Evolutionary conservation across 2,888 invertebrate genomes (phyloP), one percentile per base, ranked within the genome.

Genomic region (Drosophila lutescens): DNA sequence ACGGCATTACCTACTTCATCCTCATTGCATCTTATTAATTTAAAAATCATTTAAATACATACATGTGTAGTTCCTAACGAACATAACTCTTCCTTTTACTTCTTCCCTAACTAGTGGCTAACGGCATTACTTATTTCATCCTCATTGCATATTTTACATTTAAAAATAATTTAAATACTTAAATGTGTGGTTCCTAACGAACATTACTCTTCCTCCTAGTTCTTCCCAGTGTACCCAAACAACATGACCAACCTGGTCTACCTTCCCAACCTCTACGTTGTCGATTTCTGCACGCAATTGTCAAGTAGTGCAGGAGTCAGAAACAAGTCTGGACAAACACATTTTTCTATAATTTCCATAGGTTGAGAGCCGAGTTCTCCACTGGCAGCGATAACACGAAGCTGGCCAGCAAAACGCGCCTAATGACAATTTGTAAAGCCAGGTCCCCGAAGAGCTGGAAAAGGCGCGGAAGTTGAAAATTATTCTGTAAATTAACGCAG

Each of bases 281-380:
- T 66, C 56, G 83, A 53, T 86, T 74, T 74, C 86, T 77, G 89
- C 86, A 88, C 89, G 86, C 88, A 89, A 89, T 86, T 89, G 79
- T 89, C 88, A 79, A 79, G 81, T 87, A 79, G 69, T 70, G 74
- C 77, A 77, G 61, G 47, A 56, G 69, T 15, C 53, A 51, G 69
- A 50, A 78, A 78, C 74, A 55, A 80, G 82, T 87, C 87, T 82
- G 82, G 85, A 58, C 82, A 85, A 87, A 82, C 85, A 82, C 85
- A 87, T 85, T 82, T 85, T 82, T 87, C 69, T 84, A 81, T 86
- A 81, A 87, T 81, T 79, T 86, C 63, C 85, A 56, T 40, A 71
- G 74, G 74, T 74, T 68, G 41, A 32, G n/a, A 15, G 34, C 17
- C n/a, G 17, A 36, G 36, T 6, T 36, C 36, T 36, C 44, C 43